A percentile compares a stretch with the other conserved stretches of the same genome.
phyloP scores from a whole-genome alignment of 2,113 vertebrate species.

The Daboia siamensis region DNA sequence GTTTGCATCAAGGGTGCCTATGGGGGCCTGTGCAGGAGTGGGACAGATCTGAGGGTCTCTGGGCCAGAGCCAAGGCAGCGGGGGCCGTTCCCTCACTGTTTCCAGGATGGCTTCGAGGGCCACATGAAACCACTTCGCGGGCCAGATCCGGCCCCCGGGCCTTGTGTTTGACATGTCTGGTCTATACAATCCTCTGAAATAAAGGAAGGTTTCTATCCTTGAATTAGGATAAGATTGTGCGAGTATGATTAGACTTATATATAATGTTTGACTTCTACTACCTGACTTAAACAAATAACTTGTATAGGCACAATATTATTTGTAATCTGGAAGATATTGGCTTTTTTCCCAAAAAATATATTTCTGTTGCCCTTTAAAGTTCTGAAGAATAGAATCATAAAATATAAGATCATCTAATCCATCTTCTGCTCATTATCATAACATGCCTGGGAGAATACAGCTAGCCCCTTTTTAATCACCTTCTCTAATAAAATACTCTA shows the following conservation, averaged over 20 bases:
- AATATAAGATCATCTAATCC: not conserved
- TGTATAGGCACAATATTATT: not conserved
- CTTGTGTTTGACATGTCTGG: too few relatives aligned
- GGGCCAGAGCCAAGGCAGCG: too few relatives aligned
- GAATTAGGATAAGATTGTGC: not conserved
- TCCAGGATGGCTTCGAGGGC: too few relatives aligned
- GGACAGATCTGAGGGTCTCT: too few relatives aligned
- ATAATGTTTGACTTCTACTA: not conserved
- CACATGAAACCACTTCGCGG: too few relatives aligned
- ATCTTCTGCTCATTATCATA: not conserved
- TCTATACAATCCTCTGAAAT: not conserved
- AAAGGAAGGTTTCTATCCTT: not conserved
- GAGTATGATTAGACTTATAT: not conserved
- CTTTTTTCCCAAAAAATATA: not conserved
- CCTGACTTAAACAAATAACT: not conserved
- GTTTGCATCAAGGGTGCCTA: too few relatives aligned
- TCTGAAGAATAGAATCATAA: not conserved
- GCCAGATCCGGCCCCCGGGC: too few relatives aligned
- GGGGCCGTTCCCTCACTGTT: too few relatives aligned
- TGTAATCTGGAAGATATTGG: not conserved
- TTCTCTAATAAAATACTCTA: not conserved
- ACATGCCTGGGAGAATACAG: not conserved
- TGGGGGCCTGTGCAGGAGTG: too few relatives aligned
- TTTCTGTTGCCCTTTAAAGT: not conserved
- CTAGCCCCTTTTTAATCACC: not conserved